Conservation (phyloP, 2,888 invertebrate genomes). For the Helleia helle region DNA sequence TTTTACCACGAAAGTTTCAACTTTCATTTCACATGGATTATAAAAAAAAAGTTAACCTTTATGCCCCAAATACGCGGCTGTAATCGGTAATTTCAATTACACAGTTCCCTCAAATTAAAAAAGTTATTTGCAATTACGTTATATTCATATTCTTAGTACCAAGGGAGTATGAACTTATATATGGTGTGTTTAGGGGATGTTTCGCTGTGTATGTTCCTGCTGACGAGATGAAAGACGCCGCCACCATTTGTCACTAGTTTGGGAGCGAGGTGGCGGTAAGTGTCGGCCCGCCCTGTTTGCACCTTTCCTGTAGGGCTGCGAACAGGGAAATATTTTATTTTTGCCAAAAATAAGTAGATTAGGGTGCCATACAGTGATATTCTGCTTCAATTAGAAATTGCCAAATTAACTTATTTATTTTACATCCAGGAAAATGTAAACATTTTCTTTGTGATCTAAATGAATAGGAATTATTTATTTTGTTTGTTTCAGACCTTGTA, state of each 20-base stretch:
- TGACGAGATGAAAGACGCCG: conserved; percentile 66
- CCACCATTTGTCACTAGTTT: conserved; percentile 69
- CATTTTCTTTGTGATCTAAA: no score
- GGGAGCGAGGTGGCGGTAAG: conserved; percentile 60
- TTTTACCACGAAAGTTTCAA: no score
- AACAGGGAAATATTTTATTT: not conserved
- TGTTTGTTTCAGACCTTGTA: no score
- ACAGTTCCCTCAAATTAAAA: conserved; percentile 38
- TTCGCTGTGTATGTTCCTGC: conserved; percentile 27
- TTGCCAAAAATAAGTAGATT: no score
- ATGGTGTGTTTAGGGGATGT: conserved; percentile 27
- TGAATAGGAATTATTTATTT: no score
- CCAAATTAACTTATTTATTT: no score
- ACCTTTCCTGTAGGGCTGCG: conserved; percentile 33
- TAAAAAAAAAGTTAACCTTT: no score
- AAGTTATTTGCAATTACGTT: conserved; percentile 67
- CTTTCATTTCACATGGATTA: no score
- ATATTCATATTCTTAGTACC: conserved; percentile 32
- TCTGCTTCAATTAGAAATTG: no score
- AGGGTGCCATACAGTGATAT: no score
- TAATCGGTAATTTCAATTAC: conserved; percentile 43
- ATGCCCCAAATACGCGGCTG: no score
- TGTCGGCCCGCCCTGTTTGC: conserved; percentile 63
- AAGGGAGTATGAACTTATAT: conserved; percentile 22
- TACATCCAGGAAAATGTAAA: no score